phyloP scores from a whole-genome alignment of 1,140 invertebrate species.

The Aphis craccivora region DNA sequence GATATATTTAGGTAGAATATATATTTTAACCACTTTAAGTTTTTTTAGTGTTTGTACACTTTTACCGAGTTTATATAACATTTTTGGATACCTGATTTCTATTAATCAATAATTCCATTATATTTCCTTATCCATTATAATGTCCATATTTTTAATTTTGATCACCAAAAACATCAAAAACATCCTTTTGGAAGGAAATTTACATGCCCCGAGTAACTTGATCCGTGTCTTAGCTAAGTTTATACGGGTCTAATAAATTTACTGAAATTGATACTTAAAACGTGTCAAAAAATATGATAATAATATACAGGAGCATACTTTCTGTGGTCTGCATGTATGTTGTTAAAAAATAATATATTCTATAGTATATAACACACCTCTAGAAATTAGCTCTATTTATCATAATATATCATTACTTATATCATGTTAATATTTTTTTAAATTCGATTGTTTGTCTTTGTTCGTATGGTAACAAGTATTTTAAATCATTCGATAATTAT shows the following conservation, averaged over 20 bases:
- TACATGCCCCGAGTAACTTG: not conserved
- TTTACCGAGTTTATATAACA: not conserved
- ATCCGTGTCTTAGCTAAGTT: not conserved
- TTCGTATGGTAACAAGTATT: not conserved
- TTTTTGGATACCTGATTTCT: not conserved
- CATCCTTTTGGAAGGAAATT: not conserved
- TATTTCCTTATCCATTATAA: not conserved
- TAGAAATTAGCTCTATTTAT: not conserved
- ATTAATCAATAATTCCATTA: not conserved
- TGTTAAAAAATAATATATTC: not conserved
- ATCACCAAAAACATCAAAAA: not conserved
- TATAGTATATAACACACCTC: too few species aligned
- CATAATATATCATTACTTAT: not conserved
- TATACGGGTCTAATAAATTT: not conserved
- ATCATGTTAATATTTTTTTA: not conserved
- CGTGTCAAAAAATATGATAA: not conserved
- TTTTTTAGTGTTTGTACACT: not conserved
- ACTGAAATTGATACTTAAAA: not conserved
- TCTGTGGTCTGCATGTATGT: not conserved
- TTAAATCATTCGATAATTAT: not conserved
- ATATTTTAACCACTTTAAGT: not conserved
- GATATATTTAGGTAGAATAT: not conserved
- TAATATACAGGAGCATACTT: not conserved
- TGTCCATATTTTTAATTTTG: not conserved
- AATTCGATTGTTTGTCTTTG: not conserved